phyloP scores from a whole-genome alignment of 2,797 vertebrate genomes.

The Sebastes trivittatus region DNA sequence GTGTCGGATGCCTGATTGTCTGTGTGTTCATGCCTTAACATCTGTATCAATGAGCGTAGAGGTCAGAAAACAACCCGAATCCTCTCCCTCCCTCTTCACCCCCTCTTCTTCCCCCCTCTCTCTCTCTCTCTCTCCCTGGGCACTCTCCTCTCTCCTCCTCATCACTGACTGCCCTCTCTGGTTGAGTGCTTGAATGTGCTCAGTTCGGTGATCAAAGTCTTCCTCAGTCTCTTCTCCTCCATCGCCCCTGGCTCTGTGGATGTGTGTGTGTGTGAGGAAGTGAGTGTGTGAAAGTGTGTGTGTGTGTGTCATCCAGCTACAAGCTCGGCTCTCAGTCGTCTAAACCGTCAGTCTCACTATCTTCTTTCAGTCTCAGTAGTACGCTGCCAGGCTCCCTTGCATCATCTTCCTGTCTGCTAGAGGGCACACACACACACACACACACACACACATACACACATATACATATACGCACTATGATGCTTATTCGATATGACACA shows the following conservation, averaged over 20 bases:
- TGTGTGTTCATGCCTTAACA: conserved; percentile 66
- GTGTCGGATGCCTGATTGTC: conserved; percentile 48
- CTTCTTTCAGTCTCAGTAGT: conserved; percentile 67
- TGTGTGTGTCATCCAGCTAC: conserved; percentile 56
- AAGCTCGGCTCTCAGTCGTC: conserved; percentile 61
- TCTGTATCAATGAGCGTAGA: conserved; percentile 75
- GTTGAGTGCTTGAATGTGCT: conserved; percentile 79
- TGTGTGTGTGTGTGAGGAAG: conserved; percentile 30
- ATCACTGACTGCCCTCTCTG: conserved; percentile 78
- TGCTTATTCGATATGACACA: conserved; percentile 61
- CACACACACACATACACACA: too few relatives aligned
- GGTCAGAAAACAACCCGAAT: conserved; percentile 69
- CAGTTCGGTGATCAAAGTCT: conserved; percentile 84
- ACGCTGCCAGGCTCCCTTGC: conserved; percentile 65
- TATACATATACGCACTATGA: conserved; percentile 29
- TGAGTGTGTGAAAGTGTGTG: conserved; percentile 27
- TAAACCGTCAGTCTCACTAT: conserved; percentile 67
- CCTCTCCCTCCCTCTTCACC: conserved; percentile 8
- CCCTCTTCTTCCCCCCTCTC: conserved; percentile 12
- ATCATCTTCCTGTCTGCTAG: conserved; percentile 65
- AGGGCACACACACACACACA: conserved; percentile 30
- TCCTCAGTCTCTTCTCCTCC: conserved; percentile 79
- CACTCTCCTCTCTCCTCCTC: conserved; percentile 68
- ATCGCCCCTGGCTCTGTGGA: conserved; percentile 65
- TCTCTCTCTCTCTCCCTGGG: conserved; percentile 32